phyloP scores from a whole-genome alignment of 2,797 vertebrate species.

The Eurystomus glaucurus region DNA sequence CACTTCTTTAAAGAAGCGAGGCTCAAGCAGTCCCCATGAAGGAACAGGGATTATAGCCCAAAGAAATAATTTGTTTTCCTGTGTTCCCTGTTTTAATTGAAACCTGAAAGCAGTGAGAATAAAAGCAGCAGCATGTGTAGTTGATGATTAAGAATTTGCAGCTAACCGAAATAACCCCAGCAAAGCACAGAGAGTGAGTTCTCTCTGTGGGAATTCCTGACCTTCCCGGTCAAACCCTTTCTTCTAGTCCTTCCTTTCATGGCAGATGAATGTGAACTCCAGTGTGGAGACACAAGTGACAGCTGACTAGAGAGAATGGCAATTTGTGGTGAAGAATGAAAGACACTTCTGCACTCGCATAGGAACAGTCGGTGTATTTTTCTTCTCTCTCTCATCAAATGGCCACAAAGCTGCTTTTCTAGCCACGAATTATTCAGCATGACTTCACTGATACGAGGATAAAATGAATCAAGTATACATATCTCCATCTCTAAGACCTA shows the following conservation, averaged over 20 bases:
- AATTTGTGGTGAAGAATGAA: constrained; percentile 5
- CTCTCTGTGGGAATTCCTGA: neutral
- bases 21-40: neutral
- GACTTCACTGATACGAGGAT: neutral
- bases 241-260: constrained; percentile 12
- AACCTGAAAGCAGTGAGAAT: neutral
- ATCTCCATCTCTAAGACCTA: neutral
- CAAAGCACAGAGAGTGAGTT: neutral
- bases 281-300: neutral
- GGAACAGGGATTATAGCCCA: neutral
- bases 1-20: neutral
- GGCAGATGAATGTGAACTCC: neutral
- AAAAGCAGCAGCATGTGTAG: neutral
- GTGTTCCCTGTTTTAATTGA: neutral
- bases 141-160: neutral
- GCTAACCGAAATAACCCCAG: neutral
- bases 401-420: neutral
- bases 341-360: neutral
- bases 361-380: neutral
- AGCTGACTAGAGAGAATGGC: neutral
- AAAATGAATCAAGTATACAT: neutral
- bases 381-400: neutral
- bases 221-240: neutral
- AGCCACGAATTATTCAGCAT: neutral
- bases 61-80: neutral